These are phyloP conservation scores for Ophion obscuratus DNA, from an alignment of 2,888 invertebrate species.

Conservation along the genomic window DNA sequence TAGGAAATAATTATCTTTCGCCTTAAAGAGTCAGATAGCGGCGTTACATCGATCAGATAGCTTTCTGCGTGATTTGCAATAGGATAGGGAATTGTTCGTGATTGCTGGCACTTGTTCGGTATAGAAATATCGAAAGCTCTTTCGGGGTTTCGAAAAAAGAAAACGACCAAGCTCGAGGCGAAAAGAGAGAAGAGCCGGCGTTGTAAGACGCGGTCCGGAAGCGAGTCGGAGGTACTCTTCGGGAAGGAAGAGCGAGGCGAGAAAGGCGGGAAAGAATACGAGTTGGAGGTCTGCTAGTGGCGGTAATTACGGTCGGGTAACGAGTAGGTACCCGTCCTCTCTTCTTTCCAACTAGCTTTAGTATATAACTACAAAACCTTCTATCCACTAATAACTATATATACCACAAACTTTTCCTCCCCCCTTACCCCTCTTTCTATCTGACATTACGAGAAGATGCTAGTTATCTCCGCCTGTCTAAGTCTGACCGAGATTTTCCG, in stretches of 20 bases:
- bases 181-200: conserved; percentile 41
- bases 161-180: conserved; percentile 24
- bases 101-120: background rate
- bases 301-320: conserved; percentile 67
- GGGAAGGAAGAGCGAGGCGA: conserved; percentile 40
- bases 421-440: conserved; percentile 9
- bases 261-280: conserved; percentile 58
- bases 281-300: conserved; percentile 63
- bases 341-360: conserved; percentile 27
- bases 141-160: conserved; percentile 24
- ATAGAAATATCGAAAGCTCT: conserved; percentile 38
- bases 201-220: conserved; percentile 27
- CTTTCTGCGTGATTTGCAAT: too few relatives aligned
- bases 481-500: conserved; percentile 29
- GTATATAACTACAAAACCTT: conserved; percentile 45
- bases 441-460: conserved; percentile 63
- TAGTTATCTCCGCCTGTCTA: conserved; percentile 36
- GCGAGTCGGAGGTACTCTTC: conserved; percentile 42
- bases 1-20: background rate
- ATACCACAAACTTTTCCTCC: conserved; percentile 24
- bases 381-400: conserved; percentile 30
- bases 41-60: too few relatives aligned
- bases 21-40: background rate
- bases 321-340: conserved; percentile 54
- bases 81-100: background rate